Percentiles rank a stretch among this genome's conserved stretches.
Evolutionary conservation across 2,113 vertebrate species (phyloP).

Genomic region (Dasyornis broadbenti): DNA sequence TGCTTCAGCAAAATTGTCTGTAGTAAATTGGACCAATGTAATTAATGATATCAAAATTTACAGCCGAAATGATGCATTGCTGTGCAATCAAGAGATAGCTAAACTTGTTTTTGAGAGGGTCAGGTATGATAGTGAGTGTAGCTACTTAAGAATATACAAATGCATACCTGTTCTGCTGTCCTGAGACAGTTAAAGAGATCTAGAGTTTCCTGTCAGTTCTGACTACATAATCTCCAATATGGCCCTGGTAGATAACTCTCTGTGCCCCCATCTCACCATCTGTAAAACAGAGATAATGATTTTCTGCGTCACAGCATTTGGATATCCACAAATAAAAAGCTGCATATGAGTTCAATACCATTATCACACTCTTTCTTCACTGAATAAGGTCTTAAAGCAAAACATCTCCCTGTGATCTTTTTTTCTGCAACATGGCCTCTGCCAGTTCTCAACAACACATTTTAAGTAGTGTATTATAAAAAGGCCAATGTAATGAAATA

Average conservation of each 20-base stretch:
- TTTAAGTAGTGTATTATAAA: neutral
- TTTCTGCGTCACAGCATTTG: neutral
- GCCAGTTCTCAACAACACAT: neutral
- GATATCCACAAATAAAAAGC: neutral
- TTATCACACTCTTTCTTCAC: neutral
- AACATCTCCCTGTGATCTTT: neutral
- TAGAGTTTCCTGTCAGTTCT: neutral
- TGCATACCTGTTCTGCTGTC: neutral
- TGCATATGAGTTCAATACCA: neutral
- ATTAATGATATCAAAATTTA: neutral
- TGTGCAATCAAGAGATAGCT: neutral
- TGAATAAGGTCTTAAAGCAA: neutral
- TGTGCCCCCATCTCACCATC: neutral
- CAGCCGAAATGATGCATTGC: neutral
- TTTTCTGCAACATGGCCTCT: neutral
- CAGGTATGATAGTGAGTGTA: neutral
- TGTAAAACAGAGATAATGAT: neutral
- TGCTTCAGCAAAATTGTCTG: neutral
- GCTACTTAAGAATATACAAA: neutral
- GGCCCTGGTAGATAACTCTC: neutral
- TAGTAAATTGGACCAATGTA: neutral
- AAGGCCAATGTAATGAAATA: constrained; percentile 3
- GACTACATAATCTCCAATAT: neutral
- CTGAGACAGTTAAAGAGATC: neutral
- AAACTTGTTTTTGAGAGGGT: neutral